phyloP scores from a whole-genome alignment of 2,888 invertebrate species.

The Trissonchulus sp. region DNA sequence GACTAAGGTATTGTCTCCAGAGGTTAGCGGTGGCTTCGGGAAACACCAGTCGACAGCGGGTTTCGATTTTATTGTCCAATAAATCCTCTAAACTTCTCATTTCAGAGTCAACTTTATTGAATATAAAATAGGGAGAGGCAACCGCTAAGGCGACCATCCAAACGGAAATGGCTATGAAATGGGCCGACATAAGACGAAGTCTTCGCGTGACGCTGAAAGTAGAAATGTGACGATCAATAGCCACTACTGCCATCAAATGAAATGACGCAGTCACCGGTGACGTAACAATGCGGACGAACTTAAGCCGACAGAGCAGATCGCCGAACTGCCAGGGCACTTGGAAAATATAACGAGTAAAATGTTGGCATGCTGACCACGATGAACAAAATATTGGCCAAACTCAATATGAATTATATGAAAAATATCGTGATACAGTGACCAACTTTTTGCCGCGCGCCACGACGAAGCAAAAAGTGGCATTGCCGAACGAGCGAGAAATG shows the following conservation, averaged over 20 bases:
- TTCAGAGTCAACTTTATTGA: not conserved
- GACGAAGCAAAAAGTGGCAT: constrained; percentile 19
- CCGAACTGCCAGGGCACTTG: not conserved
- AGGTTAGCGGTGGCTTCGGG: not conserved
- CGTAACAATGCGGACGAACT: not conserved
- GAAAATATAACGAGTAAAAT: constrained; percentile 13
- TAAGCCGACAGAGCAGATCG: not conserved
- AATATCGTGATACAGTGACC: not conserved
- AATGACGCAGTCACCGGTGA: constrained; percentile 20
- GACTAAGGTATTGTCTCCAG: constrained; percentile 6
- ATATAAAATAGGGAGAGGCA: constrained; percentile 20
- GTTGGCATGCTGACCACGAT: constrained; percentile 18
- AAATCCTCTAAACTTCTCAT: not conserved
- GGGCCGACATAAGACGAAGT: not conserved
- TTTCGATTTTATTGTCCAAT: not conserved
- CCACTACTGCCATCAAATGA: constrained; percentile 19
- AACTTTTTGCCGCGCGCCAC: not conserved
- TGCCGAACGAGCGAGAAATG: not conserved
- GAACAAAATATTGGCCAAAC: constrained; percentile 13
- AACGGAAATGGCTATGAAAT: not conserved
- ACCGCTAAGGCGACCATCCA: not conserved
- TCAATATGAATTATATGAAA: not conserved
- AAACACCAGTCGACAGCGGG: constrained; percentile 11
- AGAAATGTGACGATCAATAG: constrained; percentile 11
- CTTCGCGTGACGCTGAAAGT: not conserved